These are phyloP conservation scores for Sphenopsis melanotis DNA, from an alignment of 2,797 vertebrate genomes.

Conservation along the genomic window DNA sequence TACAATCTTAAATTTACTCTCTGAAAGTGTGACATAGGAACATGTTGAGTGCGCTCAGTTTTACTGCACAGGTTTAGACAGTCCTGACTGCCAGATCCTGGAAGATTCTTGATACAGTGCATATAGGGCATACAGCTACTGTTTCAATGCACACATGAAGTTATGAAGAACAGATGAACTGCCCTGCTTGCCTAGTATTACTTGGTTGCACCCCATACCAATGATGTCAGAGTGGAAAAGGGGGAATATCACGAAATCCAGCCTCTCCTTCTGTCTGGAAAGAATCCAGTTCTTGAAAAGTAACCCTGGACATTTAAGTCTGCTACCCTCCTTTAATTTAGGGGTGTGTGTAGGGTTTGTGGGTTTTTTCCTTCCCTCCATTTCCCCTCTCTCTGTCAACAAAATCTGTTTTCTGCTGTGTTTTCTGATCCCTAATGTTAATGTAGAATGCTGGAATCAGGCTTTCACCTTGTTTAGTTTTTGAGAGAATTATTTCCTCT, in stretches of 20 bases:
- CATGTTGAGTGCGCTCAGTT: neutral
- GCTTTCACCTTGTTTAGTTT: conserved; percentile 37
- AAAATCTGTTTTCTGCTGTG: neutral
- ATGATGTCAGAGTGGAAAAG: neutral
- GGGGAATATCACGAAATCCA: neutral
- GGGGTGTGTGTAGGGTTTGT: accelerated
- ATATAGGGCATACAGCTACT: neutral
- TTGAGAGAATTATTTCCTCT: conserved; percentile 32
- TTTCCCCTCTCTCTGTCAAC: accelerated
- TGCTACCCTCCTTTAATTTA: neutral
- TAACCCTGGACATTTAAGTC: neutral
- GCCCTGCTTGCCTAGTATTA: neutral
- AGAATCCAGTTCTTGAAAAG: neutral
- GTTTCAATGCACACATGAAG: accelerated
- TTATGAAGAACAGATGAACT: neutral
- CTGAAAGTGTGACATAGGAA: neutral
- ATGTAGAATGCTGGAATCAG: neutral
- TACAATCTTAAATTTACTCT: neutral
- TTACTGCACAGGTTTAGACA: neutral
- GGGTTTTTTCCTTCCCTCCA: accelerated
- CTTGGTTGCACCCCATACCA: neutral
- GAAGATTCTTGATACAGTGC: neutral
- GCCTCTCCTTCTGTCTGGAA: neutral
- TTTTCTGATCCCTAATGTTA: neutral
- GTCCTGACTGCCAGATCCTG: neutral